These are phyloP conservation scores for Andrena cerasifolii DNA, from an alignment of 1,140 invertebrate species.

Conservation along the genomic window DNA sequence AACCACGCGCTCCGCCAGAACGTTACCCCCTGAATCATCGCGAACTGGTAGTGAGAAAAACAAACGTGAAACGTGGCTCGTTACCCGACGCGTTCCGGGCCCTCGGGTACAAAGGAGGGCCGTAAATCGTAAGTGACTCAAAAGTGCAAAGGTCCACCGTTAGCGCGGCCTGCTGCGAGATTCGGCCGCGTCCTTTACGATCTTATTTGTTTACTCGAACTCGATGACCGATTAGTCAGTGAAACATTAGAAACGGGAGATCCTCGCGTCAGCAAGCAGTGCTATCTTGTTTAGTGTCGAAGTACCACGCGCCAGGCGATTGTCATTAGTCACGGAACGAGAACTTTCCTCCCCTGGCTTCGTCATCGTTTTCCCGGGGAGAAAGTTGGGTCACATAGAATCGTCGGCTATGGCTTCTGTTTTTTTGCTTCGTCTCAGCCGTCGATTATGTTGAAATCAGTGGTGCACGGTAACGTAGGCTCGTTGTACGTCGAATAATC, in stretches of 20 bases:
- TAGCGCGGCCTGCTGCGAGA: neutral
- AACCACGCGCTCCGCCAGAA: neutral
- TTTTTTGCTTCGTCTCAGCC: too few relatives aligned
- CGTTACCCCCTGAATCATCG: neutral
- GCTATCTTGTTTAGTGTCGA: slow-evolving; percentile 10
- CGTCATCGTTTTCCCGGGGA: neutral
- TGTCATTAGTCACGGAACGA: neutral
- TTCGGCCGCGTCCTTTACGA: neutral
- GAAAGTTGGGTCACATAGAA: too few relatives aligned
- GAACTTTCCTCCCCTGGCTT: too few relatives aligned
- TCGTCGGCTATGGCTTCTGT: too few relatives aligned
- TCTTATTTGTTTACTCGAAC: neutral
- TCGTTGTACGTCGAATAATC: too few relatives aligned
- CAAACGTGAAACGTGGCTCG: neutral
- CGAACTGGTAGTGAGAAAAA: neutral
- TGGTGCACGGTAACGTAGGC: too few relatives aligned
- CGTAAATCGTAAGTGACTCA: slow-evolving; percentile 6
- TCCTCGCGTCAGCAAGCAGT: neutral
- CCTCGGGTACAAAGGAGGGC: too few relatives aligned
- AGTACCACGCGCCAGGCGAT: neutral
- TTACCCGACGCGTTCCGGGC: too few relatives aligned
- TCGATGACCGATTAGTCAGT: neutral
- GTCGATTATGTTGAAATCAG: too few relatives aligned
- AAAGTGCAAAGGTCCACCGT: neutral
- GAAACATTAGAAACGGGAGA: too few relatives aligned